These are phyloP conservation scores for Artibeus lituratus DNA, from an alignment of 2,797 vertebrate species.

Conservation along the genomic window DNA sequence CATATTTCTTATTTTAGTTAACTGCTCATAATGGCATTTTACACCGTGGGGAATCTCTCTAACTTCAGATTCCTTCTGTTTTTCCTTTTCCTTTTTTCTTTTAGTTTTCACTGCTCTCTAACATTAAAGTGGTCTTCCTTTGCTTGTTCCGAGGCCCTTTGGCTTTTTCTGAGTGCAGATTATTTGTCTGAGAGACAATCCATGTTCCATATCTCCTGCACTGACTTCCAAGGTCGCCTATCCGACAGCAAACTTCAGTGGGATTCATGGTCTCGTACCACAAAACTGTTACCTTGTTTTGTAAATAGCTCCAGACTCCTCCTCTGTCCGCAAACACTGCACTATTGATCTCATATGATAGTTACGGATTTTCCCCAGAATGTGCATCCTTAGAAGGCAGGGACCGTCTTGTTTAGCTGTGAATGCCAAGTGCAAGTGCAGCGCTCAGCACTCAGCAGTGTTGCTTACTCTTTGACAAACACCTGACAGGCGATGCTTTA, in stretches of 20 bases:
- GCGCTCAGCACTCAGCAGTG: background rate
- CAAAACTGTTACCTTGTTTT: background rate
- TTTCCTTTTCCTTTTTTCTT: background rate
- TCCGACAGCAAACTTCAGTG: background rate
- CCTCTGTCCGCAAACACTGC: background rate
- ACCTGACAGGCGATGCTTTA: background rate
- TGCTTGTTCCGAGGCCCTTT: background rate
- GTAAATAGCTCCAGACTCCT: background rate
- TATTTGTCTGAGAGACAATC: background rate
- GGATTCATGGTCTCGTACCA: background rate
- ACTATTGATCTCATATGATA: background rate
- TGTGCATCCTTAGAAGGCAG: background rate
- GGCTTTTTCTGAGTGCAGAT: background rate
- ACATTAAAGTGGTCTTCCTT: background rate
- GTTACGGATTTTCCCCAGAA: background rate
- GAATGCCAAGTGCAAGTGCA: background rate
- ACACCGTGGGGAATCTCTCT: background rate
- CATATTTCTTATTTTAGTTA: background rate
- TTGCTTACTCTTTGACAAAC: background rate
- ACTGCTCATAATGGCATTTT: background rate
- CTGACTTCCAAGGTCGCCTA: background rate
- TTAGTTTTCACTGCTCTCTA: background rate
- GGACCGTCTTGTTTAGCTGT: background rate
- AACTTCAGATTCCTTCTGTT: background rate
- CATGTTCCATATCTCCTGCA: accelerated